Base-by-base conservation (phyloP, 1,140 invertebrate species). In the Teleogryllus occipitalis region DNA sequence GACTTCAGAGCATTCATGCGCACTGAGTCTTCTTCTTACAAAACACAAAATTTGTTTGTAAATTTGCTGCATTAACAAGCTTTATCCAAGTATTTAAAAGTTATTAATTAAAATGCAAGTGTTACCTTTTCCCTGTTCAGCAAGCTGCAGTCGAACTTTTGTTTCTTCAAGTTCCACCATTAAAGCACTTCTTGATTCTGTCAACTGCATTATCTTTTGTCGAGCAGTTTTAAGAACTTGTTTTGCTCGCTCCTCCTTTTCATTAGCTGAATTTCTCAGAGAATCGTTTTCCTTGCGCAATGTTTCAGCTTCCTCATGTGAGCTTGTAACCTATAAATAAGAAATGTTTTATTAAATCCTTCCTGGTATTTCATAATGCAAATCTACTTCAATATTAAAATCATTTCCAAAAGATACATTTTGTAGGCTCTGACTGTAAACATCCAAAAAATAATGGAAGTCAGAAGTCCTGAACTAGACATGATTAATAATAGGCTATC, bases 161-260 rank as follows among this genome's bases (percentile, higher is more conserved):
- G 18, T 65, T 7, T 65, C 54, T 14, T 65, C 54, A 14, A 65
- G 18, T 7, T 65, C 54, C 54, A 14, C 18, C 54, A 14, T 2
- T 46, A 79, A 78, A 86, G 21, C 86, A 84, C 81, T 90, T 80
- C 92, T 94, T 47, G 90, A 86, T 84, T 93, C 92, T 8, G 90
- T 91, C 7, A 94, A 82, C 74, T 90, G 89, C 80, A 91, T 88
- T 72, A 95, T 93, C 83, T 92, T 92, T 49, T 89, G 90, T 82
- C 93, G 90, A 0, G 93, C 91, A 81, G 90, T 90, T 84, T 93
- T 93, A 10, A 95, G 86, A 12, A 93, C 87, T 83, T 90, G 88
- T 86, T 94, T 93, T 47, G 91, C 90, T 83, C 93, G 88, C 82
- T 94, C 92, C 83, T 95, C 91, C 83, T 92, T 91, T 82, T 93